A percentile compares a stretch with the other conserved stretches of the same genome.
Evolutionary conservation across 1,140 invertebrate genomes (phyloP).

Genomic region (Brachionus calyciflorus): DNA sequence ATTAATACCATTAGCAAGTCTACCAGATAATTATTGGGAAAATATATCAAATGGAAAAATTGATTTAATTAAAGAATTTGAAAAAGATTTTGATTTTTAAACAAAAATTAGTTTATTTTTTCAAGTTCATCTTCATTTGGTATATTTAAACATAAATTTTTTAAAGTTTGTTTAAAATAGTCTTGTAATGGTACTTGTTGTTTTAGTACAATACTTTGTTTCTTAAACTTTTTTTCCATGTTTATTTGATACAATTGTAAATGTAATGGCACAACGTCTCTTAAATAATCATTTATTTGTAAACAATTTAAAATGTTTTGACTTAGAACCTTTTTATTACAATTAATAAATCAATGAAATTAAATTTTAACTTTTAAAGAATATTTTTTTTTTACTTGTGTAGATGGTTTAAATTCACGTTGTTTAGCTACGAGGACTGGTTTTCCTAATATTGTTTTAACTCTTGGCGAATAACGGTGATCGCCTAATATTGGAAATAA

Average conservation of each 20-base stretch:
- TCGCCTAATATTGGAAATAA: constrained; percentile 25
- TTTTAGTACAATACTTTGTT: constrained; percentile 22
- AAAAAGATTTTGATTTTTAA: constrained; percentile 43
- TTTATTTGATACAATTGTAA: constrained; percentile 37
- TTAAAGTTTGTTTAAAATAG: constrained; percentile 36
- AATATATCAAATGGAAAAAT: constrained; percentile 30
- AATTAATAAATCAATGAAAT: too few relatives aligned
- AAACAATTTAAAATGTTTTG: constrained; percentile 4
- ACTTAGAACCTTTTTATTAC: not conserved
- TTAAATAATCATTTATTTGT: constrained; percentile 15
- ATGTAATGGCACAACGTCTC: constrained; percentile 22
- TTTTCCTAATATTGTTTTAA: not conserved
- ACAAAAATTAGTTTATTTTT: constrained; percentile 9
- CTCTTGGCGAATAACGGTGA: constrained; percentile 24
- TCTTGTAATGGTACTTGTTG: constrained; percentile 4
- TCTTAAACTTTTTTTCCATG: constrained; percentile 34
- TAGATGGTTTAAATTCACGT: not conserved
- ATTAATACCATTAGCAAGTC: not conserved
- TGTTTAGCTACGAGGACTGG: not conserved
- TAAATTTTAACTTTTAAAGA: too few relatives aligned
- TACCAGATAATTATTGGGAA: not conserved
- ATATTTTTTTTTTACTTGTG: not conserved
- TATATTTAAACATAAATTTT: constrained; percentile 29
- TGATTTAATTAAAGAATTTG: not conserved
- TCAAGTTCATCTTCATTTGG: not conserved